A percentile compares a stretch with the other conserved stretches of the same genome.
Conservation (phyloP, 2,113 vertebrate genomes). For the Lates calcarifer region DNA sequence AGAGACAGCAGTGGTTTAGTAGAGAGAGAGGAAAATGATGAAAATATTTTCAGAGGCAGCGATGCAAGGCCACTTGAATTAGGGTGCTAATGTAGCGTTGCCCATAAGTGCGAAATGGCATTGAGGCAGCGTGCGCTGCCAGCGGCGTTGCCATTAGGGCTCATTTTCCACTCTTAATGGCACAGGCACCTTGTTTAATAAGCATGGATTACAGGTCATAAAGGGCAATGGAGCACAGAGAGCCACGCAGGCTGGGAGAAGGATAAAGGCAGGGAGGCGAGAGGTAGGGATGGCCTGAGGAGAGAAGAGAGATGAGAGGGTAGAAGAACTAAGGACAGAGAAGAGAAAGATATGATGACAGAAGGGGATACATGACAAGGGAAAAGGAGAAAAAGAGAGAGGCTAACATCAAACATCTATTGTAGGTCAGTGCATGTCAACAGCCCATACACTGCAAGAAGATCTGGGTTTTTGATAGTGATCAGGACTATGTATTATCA, state of each 20-base stretch:
- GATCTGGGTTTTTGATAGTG: not conserved
- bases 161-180: conserved; percentile 78
- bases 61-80: conserved; percentile 80
- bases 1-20: conserved; percentile 40
- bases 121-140: conserved; percentile 52
- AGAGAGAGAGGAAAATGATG: conserved; percentile 58
- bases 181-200: conserved; percentile 83
- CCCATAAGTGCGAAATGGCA: conserved; percentile 74
- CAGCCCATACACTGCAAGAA: not conserved
- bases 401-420: not conserved
- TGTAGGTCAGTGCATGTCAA: not conserved
- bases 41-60: conserved; percentile 79
- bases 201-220: conserved; percentile 82
- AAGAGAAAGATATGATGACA: conserved; percentile 23
- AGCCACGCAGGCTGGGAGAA: conserved; percentile 46
- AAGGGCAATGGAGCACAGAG: conserved; percentile 74
- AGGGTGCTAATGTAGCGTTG: conserved; percentile 77
- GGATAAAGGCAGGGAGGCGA: conserved; percentile 18
- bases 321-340: conserved; percentile 18
- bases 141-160: conserved; percentile 63
- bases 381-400: not conserved
- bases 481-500: not conserved
- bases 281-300: conserved; percentile 23
- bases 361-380: conserved; percentile 4
- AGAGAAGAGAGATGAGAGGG: conserved; percentile 21